These are phyloP conservation scores for Prosopocoilus inquinatus DNA, from an alignment of 2,888 invertebrate genomes.

Conservation along the genomic window DNA sequence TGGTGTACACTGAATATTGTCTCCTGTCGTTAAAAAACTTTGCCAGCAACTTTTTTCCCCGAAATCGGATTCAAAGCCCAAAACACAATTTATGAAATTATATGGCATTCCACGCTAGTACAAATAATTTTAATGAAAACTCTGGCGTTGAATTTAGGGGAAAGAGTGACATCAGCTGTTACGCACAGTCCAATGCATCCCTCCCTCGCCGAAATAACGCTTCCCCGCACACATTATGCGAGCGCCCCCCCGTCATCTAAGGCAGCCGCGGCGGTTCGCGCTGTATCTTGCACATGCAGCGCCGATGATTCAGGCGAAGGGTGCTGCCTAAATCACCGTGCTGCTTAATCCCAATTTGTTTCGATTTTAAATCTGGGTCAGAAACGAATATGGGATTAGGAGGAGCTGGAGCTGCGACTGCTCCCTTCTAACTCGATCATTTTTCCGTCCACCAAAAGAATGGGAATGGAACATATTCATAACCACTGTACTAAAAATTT, in stretches of 20 bases:
- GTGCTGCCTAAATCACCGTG: constrained; percentile 50
- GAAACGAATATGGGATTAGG: constrained; percentile 16
- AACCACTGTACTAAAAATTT: too few species aligned
- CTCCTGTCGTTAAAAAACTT: neutral
- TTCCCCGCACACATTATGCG: constrained; percentile 45
- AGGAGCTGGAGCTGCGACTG: neutral
- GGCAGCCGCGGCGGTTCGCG: constrained; percentile 6
- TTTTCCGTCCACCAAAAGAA: too few species aligned
- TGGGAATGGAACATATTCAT: too few species aligned
- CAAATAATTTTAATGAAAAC: constrained; percentile 53
- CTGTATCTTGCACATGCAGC: constrained; percentile 16
- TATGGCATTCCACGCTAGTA: constrained; percentile 41
- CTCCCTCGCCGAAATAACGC: constrained; percentile 47
- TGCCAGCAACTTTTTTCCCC: constrained; percentile 7
- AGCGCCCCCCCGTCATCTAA: constrained; percentile 14
- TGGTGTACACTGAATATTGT: too few species aligned
- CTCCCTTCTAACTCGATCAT: too few species aligned
- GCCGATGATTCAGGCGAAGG: constrained; percentile 27
- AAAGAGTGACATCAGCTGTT: constrained; percentile 55
- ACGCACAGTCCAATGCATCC: constrained; percentile 52
- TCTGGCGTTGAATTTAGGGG: constrained; percentile 44
- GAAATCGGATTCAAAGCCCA: constrained; percentile 30
- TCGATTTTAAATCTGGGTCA: constrained; percentile 50
- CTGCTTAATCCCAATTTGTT: constrained; percentile 51
- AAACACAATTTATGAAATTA: constrained; percentile 53